Conservation (phyloP, 2,888 invertebrate species). For the Timema podura region DNA sequence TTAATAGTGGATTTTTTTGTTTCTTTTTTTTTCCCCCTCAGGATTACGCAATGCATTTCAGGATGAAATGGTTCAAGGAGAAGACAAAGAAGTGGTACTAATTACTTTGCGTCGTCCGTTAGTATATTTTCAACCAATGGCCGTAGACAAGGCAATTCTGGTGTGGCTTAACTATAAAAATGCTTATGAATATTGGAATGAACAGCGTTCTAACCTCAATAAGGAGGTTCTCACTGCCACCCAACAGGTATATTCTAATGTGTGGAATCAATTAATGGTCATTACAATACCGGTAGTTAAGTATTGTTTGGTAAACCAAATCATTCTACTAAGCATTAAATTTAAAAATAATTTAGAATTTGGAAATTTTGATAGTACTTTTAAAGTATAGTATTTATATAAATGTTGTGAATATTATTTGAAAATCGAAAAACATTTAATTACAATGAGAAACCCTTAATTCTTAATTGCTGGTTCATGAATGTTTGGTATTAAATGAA, state of each 20-base stretch:
- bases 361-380: no score
- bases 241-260: constrained; percentile 52
- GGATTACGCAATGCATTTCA: constrained; percentile 74
- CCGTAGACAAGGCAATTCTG: constrained; percentile 95
- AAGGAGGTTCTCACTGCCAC: constrained; percentile 79
- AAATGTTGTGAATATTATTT: no score
- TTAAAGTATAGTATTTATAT: no score
- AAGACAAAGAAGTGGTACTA: constrained; percentile 79
- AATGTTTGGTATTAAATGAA: no score
- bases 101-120: constrained; percentile 90
- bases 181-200: constrained; percentile 99
- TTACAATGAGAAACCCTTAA: no score
- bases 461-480: no score
- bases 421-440: no score
- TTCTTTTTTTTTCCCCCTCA: constrained; percentile 35
- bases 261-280: constrained; percentile 4
- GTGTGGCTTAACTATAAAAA: constrained; percentile 99
- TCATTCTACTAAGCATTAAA: no score
- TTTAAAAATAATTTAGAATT: no score
- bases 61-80: constrained; percentile 82
- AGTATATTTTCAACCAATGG: constrained; percentile 94
- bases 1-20: no score
- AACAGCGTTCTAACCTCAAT: constrained; percentile 86
- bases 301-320: no score
- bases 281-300: no score